Evolutionary conservation across 2,888 invertebrate species (phyloP).

Genomic region (Coelinius sp.): DNA sequence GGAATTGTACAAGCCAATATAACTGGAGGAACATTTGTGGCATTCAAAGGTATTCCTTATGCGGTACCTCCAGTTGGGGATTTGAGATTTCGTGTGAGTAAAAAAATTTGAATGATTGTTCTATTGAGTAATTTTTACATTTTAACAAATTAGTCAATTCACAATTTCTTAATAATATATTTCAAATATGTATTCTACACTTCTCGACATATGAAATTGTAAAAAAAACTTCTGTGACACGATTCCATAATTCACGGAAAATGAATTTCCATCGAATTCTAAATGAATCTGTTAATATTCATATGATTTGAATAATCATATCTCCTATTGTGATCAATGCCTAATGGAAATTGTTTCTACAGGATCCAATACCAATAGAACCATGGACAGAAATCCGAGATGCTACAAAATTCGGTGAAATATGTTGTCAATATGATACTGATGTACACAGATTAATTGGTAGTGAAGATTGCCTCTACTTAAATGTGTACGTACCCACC

Average conservation of each 20-base stretch:
- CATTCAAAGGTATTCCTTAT: neutral
- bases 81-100: neutral
- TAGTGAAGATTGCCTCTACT: constrained; percentile 61
- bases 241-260: too few relatives aligned
- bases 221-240: too few relatives aligned
- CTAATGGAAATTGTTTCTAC: constrained; percentile 10
- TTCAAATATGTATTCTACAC: too few relatives aligned
- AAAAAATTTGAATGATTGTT: neutral
- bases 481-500: constrained; percentile 57
- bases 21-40: neutral
- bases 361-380: constrained; percentile 59
- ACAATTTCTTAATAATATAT: too few relatives aligned
- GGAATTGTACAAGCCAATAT: neutral
- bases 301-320: neutral
- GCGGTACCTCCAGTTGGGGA: neutral
- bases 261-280: too few relatives aligned
- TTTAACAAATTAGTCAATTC: too few relatives aligned
- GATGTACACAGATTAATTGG: constrained; percentile 40
- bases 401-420: constrained; percentile 51
- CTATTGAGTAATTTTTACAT: neutral
- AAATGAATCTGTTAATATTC: neutral
- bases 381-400: constrained; percentile 57
- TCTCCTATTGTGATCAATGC: neutral
- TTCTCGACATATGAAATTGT: too few relatives aligned
- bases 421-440: constrained; percentile 47